Conservation (phyloP, 2,113 vertebrate species). For the Malurus alboscapulatus region DNA sequence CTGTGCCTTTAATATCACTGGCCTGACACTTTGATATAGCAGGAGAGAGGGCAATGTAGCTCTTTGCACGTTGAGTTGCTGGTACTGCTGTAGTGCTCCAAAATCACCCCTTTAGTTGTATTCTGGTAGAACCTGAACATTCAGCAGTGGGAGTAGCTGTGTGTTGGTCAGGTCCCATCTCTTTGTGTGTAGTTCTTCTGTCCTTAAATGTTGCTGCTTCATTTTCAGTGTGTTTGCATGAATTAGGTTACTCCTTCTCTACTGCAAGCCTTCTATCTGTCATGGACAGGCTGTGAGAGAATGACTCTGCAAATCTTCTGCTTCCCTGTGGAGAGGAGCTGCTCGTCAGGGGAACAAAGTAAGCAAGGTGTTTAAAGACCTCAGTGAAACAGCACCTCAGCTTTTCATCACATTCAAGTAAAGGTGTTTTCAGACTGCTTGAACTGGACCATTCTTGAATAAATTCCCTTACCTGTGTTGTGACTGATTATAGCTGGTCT, state of each 20-base stretch:
- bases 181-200: neutral
- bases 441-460: neutral
- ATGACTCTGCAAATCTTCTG: slow-evolving; percentile 22
- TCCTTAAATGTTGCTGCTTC: neutral
- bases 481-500: neutral
- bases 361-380: neutral
- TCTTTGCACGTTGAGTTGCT: neutral
- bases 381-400: neutral
- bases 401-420: neutral
- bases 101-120: neutral
- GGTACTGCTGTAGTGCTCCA: neutral
- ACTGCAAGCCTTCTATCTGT: neutral
- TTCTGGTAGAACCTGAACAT: neutral
- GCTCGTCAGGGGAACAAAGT: rapidly evolving
- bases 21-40: neutral
- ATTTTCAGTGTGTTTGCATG: neutral
- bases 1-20: neutral
- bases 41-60: neutral
- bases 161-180: neutral
- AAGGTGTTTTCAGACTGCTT: neutral
- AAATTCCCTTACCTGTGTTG: neutral
- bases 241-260: neutral
- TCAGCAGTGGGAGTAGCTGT: neutral
- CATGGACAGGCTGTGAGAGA: neutral
- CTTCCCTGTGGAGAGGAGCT: neutral